A percentile compares a stretch with the other conserved stretches of the same genome.
phyloP scores from a whole-genome alignment of 2,113 vertebrate genomes.

The Nothobranchius kuhntae region DNA sequence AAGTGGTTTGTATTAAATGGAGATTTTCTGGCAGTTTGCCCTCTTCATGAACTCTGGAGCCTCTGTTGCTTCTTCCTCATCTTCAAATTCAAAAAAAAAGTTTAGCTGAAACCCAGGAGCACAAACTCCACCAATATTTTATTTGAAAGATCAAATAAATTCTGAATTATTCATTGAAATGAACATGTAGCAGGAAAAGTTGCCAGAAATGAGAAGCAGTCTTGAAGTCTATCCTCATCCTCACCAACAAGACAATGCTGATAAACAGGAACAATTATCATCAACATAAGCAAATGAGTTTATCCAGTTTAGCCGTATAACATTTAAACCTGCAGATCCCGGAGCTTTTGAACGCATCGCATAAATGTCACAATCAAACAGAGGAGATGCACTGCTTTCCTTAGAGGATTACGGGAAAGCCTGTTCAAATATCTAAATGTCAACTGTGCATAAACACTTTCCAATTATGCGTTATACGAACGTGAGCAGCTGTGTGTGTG shows the following conservation, averaged over 20 bases:
- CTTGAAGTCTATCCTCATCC: neutral
- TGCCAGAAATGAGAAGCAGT: neutral
- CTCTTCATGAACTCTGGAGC: constrained; percentile 29
- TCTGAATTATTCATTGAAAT: constrained; percentile 33
- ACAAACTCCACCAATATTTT: constrained; percentile 1
- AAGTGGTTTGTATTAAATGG: constrained; percentile 18
- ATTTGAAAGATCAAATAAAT: neutral
- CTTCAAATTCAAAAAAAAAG: constrained; percentile 3
- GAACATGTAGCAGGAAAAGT: neutral
- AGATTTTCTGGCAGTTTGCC: constrained; percentile 7
- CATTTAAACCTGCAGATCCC: constrained; percentile 19
- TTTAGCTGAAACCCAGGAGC: constrained; percentile 1
- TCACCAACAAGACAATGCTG: constrained; percentile 2
- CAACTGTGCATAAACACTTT: constrained; percentile 79
- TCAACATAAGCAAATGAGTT: constrained; percentile 16
- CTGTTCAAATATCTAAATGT: constrained; percentile 82
- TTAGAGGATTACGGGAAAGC: constrained; percentile 67
- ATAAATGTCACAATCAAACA: constrained; percentile 72
- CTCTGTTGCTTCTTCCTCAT: constrained; percentile 7
- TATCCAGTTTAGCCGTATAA: constrained; percentile 13
- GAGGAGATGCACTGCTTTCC: constrained; percentile 49
- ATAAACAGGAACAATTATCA: constrained; percentile 20
- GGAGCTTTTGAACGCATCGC: constrained; percentile 11
- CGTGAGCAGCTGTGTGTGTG: constrained; percentile 49
- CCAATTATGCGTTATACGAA: constrained; percentile 68